Conservation (phyloP, 2,888 invertebrate species). For the Gerris lacustris region DNA sequence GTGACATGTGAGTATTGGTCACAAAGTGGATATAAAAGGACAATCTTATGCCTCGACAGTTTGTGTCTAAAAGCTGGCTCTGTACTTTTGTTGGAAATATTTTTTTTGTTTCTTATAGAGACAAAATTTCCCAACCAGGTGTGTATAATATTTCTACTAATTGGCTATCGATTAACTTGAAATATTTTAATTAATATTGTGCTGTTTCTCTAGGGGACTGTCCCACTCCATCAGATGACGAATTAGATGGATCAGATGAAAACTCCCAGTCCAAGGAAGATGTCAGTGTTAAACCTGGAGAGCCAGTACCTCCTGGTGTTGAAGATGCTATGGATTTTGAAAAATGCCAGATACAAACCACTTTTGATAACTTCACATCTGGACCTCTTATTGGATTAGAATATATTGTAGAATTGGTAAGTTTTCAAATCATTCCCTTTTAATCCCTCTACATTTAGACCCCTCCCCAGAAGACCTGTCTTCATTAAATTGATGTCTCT, state of each 20-base stretch:
- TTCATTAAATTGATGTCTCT: too few relatives aligned
- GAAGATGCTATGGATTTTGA: slow-evolving; percentile 43
- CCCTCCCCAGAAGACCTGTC: too few relatives aligned
- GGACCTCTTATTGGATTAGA: slow-evolving; percentile 58
- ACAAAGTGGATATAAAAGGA: too few relatives aligned
- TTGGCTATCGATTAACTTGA: too few relatives aligned
- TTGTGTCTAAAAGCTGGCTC: too few relatives aligned
- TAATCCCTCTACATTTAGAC: slow-evolving; percentile 34
- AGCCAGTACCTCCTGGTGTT: slow-evolving; percentile 58
- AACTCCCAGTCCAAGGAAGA: background rate
- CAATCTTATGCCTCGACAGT: too few relatives aligned
- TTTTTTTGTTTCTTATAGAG: too few relatives aligned
- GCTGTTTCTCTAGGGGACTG: background rate
- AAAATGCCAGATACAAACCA: slow-evolving; percentile 41
- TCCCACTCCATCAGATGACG: background rate
- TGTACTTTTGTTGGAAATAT: too few relatives aligned
- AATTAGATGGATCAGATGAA: background rate
- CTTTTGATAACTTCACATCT: slow-evolving; percentile 44
- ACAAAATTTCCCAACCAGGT: too few relatives aligned
- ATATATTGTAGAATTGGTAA: slow-evolving; percentile 56
- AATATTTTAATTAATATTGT: too few relatives aligned
- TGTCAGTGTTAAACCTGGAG: slow-evolving; percentile 42
- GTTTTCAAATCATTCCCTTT: slow-evolving; percentile 37
- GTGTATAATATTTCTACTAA: too few relatives aligned
- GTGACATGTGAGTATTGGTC: too few relatives aligned